Conservation (phyloP, 1,140 invertebrate genomes). For the Tetranychus urticae region DNA sequence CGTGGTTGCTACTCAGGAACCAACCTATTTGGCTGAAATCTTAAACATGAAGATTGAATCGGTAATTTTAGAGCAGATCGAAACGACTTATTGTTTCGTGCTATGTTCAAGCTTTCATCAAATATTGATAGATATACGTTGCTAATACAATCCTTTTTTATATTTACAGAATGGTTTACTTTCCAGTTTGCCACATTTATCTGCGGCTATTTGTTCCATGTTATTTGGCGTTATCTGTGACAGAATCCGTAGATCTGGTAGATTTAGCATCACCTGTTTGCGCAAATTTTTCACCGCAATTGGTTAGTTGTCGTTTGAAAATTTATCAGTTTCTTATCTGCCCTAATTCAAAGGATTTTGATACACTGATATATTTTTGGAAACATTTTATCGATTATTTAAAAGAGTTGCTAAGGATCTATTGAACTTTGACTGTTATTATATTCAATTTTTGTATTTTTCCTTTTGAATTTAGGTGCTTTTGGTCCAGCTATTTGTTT, state of each 20-base stretch:
- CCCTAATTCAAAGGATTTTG: background rate
- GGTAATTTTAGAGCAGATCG: conserved; percentile 21
- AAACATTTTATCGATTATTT: background rate
- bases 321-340: too few relatives aligned
- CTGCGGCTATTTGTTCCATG: conserved; percentile 24
- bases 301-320: background rate
- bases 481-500: conserved; percentile 34
- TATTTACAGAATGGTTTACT: conserved; percentile 28
- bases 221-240: conserved; percentile 26
- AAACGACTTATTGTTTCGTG: background rate
- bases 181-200: conserved; percentile 30
- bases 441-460: background rate
- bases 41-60: conserved; percentile 61
- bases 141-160: background rate
- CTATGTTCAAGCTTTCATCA: background rate
- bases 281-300: conserved; percentile 13
- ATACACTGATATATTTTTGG: background rate
- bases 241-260: conserved; percentile 15
- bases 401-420: background rate
- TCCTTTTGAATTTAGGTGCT: conserved; percentile 18
- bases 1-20: conserved; percentile 72
- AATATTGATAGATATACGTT: background rate
- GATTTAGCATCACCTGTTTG: conserved; percentile 5
- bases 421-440: background rate
- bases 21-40: conserved; percentile 76